Evolutionary conservation across 2,797 vertebrate species (phyloP).

Genomic region (Phrynocephalus guinanensis): DNA sequence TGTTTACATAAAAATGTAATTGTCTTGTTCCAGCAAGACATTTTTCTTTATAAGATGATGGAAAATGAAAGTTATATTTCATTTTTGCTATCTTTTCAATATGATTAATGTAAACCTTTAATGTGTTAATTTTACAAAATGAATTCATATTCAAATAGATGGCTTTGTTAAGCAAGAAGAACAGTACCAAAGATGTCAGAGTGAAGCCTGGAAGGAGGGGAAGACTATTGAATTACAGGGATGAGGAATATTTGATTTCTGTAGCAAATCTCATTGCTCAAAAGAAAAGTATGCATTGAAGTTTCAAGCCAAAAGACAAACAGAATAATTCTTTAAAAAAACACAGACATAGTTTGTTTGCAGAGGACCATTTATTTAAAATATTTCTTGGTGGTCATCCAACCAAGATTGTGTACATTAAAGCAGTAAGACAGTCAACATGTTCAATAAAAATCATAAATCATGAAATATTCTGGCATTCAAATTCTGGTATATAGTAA

Average conservation of each 20-base stretch:
- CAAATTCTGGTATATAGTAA: conserved; percentile 40
- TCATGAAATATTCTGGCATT: conserved; percentile 47
- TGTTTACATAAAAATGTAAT: conserved; percentile 60
- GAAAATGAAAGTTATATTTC: conserved; percentile 64
- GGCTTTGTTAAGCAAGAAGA: conserved; percentile 59
- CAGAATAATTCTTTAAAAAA: background rate
- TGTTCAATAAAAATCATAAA: conserved; percentile 37
- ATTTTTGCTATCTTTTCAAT: conserved; percentile 68
- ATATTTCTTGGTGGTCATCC: conserved; percentile 9
- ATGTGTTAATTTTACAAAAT: conserved; percentile 63
- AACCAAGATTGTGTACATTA: conserved; percentile 28
- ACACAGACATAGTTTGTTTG: conserved; percentile 15
- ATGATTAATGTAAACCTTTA: conserved; percentile 65
- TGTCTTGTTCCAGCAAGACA: conserved; percentile 42
- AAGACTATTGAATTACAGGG: conserved; percentile 33
- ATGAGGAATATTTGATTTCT: conserved; percentile 33
- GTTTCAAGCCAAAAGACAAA: conserved; percentile 7
- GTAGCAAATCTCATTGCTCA: conserved; percentile 3
- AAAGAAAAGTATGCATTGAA: conserved; percentile 5
- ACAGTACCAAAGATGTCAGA: conserved; percentile 35
- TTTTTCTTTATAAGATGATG: conserved; percentile 55
- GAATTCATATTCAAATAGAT: conserved; percentile 63
- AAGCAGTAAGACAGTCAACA: background rate
- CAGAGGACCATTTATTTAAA: background rate
- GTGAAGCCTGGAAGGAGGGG: conserved; percentile 18